phyloP scores from a whole-genome alignment of 2,888 invertebrate species.

The Agapetus fuscipes region DNA sequence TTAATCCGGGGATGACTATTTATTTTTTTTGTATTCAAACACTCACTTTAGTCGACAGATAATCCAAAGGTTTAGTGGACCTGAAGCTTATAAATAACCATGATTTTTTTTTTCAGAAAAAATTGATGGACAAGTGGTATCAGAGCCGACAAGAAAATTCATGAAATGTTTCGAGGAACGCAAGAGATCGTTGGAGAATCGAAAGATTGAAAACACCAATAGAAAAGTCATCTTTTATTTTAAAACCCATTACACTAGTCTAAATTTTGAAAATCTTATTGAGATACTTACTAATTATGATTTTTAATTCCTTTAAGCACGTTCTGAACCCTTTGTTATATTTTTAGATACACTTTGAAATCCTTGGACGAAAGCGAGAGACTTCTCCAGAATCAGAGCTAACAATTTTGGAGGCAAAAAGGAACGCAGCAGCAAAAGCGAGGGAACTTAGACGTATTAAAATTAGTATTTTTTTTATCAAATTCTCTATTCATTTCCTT shows the following conservation, averaged over 20 bases:
- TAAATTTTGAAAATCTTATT: background rate
- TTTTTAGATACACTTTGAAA: background rate
- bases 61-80: too few species aligned
- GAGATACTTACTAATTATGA: background rate
- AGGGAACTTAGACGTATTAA: constrained; percentile 13
- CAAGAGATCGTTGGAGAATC: background rate
- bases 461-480: background rate
- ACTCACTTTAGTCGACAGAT: too few species aligned
- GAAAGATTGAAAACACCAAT: background rate
- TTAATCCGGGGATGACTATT: too few species aligned
- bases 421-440: constrained; percentile 12
- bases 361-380: too few species aligned
- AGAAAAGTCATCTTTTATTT: background rate
- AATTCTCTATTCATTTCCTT: background rate
- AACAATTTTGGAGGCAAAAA: constrained; percentile 13
- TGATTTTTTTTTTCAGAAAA: constrained; percentile 46
- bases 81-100: too few species aligned
- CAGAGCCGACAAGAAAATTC: constrained; percentile 49
- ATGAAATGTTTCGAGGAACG: constrained; percentile 49
- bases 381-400: constrained; percentile 14
- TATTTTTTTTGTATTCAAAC: too few species aligned
- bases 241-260: background rate
- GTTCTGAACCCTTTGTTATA: background rate
- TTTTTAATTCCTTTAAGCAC: background rate
- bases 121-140: constrained; percentile 50